These are phyloP conservation scores for Frankliniella fusca DNA, from an alignment of 2,888 invertebrate species.

Conservation along the genomic window DNA sequence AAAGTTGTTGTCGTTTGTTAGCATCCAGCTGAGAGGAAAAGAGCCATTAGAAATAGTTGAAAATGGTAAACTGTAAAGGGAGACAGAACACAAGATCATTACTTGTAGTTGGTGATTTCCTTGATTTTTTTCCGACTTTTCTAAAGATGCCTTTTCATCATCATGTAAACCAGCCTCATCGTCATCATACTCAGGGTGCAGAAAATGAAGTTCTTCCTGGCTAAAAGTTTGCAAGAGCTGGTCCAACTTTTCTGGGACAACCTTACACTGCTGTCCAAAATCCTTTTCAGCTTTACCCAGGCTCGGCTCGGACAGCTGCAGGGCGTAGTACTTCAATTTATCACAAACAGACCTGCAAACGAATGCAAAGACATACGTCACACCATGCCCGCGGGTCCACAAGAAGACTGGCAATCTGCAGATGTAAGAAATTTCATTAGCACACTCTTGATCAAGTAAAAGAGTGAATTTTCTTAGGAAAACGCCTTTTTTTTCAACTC, in stretches of 20 bases:
- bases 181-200: neutral
- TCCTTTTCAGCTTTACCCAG: slow-evolving; percentile 57
- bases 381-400: too few species aligned
- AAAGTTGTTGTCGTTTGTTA: slow-evolving; percentile 44
- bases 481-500: too few species aligned
- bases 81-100: slow-evolving; percentile 2
- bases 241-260: slow-evolving; percentile 71
- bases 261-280: slow-evolving; percentile 63
- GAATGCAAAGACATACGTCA: neutral
- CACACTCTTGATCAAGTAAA: too few species aligned
- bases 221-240: slow-evolving; percentile 67
- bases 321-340: slow-evolving; percentile 71
- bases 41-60: slow-evolving; percentile 51
- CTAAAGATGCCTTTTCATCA: slow-evolving; percentile 49
- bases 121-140: slow-evolving; percentile 55
- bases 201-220: slow-evolving; percentile 54
- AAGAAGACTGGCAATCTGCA: too few species aligned
- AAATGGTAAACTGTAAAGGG: slow-evolving; percentile 29
- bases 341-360: slow-evolving; percentile 61
- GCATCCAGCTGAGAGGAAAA: neutral
- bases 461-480: too few species aligned
- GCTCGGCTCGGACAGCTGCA: slow-evolving; percentile 58
- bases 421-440: too few species aligned
- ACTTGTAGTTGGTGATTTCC: slow-evolving; percentile 44
- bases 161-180: slow-evolving; percentile 38